Conservation (phyloP, 2,113 vertebrate genomes). For the Polypterus senegalus region DNA sequence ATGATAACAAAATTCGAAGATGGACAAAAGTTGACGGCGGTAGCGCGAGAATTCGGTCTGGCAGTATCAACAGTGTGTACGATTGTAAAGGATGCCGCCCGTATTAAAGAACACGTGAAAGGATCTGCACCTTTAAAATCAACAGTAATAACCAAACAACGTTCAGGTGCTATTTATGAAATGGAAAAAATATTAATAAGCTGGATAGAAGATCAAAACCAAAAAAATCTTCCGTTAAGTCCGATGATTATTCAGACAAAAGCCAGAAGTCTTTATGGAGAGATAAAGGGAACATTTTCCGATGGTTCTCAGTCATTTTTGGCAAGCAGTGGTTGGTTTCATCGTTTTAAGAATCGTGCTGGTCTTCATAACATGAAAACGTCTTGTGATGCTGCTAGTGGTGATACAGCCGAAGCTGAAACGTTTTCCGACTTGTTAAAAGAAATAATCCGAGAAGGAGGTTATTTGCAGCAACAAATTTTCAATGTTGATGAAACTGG, state of each 20-base stretch:
- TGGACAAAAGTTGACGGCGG: background rate
- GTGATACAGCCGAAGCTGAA: slow-evolving; percentile 1
- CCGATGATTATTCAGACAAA: slow-evolving; percentile 4
- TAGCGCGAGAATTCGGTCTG: slow-evolving; percentile 7
- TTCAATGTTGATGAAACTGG: slow-evolving; percentile 15
- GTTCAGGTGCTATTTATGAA: background rate
- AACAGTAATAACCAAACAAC: slow-evolving; percentile 4
- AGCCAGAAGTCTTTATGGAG: slow-evolving; percentile 9
- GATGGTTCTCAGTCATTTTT: slow-evolving; percentile 1
- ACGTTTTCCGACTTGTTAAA: slow-evolving; percentile 4
- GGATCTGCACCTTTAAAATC: slow-evolving; percentile 8
- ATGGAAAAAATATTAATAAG: slow-evolving; percentile 5
- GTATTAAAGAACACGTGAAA: slow-evolving; percentile 10
- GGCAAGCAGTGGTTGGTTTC: slow-evolving; percentile 8
- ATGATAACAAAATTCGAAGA: slow-evolving; percentile 10
- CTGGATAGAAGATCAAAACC: slow-evolving; percentile 10
- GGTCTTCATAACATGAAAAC: background rate
- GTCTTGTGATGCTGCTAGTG: background rate
- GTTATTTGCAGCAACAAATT: slow-evolving; percentile 9
- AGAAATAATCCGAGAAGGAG: slow-evolving; percentile 1
- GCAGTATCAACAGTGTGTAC: slow-evolving; percentile 7
- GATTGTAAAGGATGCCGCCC: slow-evolving; percentile 11
- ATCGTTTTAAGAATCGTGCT: background rate
- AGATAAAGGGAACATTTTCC: background rate
- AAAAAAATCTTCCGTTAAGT: background rate